Evolutionary conservation across 2,888 invertebrate species (phyloP).

Genomic region (Heteropelma amictum): DNA sequence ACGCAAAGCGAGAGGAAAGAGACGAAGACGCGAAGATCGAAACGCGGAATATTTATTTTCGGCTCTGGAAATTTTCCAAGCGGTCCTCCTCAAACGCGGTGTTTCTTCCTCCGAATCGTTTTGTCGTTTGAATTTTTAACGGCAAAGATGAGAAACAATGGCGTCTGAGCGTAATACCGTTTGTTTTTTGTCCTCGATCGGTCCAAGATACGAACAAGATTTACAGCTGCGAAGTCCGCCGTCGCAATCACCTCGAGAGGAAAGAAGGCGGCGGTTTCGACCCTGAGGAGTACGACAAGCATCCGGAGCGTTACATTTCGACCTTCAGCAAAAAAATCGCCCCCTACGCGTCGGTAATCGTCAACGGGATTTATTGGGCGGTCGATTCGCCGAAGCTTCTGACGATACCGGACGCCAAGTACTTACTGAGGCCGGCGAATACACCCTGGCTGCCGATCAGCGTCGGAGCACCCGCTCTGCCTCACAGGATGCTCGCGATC

Average conservation of each 20-base stretch:
- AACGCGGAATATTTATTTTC: too few relatives aligned
- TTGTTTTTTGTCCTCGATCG: too few relatives aligned
- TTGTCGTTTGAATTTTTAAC: too few relatives aligned
- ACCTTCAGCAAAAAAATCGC: constrained; percentile 98
- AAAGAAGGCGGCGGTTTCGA: constrained; percentile 96
- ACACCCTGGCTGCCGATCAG: constrained; percentile 96
- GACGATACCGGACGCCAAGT: constrained; percentile 98
- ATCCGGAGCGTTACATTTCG: constrained; percentile 96
- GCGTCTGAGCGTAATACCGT: too few relatives aligned
- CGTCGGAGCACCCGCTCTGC: constrained; percentile 91
- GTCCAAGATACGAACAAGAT: constrained; percentile 94
- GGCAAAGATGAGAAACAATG: too few relatives aligned
- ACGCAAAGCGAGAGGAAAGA: too few relatives aligned
- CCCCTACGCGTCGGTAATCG: constrained; percentile 96
- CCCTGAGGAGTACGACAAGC: constrained; percentile 92
- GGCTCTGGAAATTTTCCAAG: too few relatives aligned
- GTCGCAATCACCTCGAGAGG: constrained; percentile 95
- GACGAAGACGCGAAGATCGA: too few relatives aligned
- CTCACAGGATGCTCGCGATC: constrained; percentile 95
- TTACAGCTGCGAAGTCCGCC: constrained; percentile 96
- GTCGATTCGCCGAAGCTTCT: constrained; percentile 96
- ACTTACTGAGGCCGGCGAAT: constrained; percentile 90
- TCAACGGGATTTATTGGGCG: constrained; percentile 99
- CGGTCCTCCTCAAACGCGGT: too few relatives aligned
- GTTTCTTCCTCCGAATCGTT: too few relatives aligned